Evolutionary conservation across 2,888 invertebrate genomes (phyloP).

Genomic region (Eudemis profundana): DNA sequence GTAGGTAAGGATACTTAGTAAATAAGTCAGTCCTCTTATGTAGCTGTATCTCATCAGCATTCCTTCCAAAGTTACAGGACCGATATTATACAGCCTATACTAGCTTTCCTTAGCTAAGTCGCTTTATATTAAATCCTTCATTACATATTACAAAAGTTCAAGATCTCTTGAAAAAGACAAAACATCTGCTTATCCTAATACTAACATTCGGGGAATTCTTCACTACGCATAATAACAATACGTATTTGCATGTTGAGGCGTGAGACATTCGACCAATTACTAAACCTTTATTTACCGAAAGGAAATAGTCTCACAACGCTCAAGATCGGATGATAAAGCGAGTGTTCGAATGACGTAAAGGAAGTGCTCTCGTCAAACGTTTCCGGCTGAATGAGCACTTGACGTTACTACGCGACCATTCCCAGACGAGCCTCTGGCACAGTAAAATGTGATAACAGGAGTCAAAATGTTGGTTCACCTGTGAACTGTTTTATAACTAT

Average conservation of each 20-base stretch:
- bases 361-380: slow-evolving; percentile 66
- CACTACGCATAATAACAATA: too few species aligned
- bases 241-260: neutral
- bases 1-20: too few species aligned
- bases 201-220: too few species aligned
- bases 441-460: slow-evolving; percentile 23
- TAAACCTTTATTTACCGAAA: slow-evolving; percentile 20
- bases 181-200: too few species aligned
- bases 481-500: neutral
- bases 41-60: too few species aligned
- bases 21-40: too few species aligned
- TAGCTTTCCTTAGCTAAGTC: too few species aligned
- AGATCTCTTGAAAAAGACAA: too few species aligned
- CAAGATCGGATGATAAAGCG: slow-evolving; percentile 51
- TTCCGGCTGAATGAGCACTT: slow-evolving; percentile 62
- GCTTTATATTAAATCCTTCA: too few species aligned
- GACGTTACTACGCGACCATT: slow-evolving; percentile 61
- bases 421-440: slow-evolving; percentile 49
- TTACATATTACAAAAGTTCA: too few species aligned
- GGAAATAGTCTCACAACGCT: slow-evolving; percentile 21
- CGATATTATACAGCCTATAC: too few species aligned
- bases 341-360: slow-evolving; percentile 64
- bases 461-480: neutral
- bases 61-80: too few species aligned
- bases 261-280: slow-evolving; percentile 16